Conservation (phyloP, 2,888 invertebrate species). For the Chirona hameri region DNA sequence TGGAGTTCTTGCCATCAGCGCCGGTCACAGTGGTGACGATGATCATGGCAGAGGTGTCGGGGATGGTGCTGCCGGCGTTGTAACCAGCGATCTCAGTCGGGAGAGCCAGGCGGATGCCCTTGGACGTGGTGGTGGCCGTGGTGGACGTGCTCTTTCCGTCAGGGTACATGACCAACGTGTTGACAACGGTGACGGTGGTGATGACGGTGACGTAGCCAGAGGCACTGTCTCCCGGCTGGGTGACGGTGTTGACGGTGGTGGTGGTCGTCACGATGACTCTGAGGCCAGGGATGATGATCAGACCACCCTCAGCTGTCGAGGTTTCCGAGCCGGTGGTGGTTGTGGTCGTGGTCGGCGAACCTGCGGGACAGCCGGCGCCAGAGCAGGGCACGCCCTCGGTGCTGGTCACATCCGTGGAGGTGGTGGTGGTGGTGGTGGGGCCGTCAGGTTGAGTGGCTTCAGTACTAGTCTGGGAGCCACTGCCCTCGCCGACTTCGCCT, state of each 20-base stretch:
- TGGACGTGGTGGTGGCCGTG: not conserved
- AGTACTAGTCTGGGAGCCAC: no score
- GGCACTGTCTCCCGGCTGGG: not conserved
- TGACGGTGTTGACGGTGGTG: not conserved
- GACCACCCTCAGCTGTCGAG: not conserved
- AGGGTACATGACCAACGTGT: not conserved
- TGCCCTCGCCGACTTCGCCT: not conserved
- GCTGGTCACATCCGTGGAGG: not conserved
- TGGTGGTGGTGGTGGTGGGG: not conserved
- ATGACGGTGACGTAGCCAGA: not conserved
- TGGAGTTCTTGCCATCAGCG: slow-evolving; percentile 1
- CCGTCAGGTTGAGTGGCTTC: not conserved
- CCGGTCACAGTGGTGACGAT: slow-evolving; percentile 26
- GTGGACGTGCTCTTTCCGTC: not conserved
- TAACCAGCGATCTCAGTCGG: not conserved
- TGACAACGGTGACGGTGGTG: not conserved
- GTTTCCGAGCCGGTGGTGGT: not conserved
- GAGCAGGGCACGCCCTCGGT: not conserved
- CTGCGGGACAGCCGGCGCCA: not conserved
- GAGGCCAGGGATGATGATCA: not conserved
- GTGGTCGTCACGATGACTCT: not conserved
- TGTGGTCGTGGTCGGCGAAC: not conserved
- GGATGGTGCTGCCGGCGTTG: no score
- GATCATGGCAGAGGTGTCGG: not conserved
- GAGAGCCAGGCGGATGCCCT: not conserved